Evolutionary conservation across 2,888 invertebrate genomes (phyloP), one percentile per base, ranked within the genome.

Genomic region (Apamea epomidion): DNA sequence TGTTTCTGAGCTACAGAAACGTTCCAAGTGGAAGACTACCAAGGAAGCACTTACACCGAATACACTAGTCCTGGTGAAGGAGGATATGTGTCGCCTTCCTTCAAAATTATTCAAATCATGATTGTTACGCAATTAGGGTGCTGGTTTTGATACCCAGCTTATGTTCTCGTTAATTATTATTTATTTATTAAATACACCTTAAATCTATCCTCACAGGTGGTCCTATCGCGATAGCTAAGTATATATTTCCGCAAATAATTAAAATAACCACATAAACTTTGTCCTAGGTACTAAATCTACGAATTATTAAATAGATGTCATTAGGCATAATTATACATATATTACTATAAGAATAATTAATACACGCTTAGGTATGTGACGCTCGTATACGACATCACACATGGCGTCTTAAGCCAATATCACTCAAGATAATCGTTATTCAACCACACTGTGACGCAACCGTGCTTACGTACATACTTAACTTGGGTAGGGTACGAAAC

Each of bases 311-410:
- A n/a, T n/a, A n/a, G 3, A 29, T 54, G 14, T 54, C 29, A 29
- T 51, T 29, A 45, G 45, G 12, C 45, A 62, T 75, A 16, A 68
- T 64, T 60, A 45, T 54, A 16, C n/a, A 32, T 60, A 16, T 60
- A 65, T 69, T 65, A 45, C 65, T 51, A 48, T 45, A 32, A 67
- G 83, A 82, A 86, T 86, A 86, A 68, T 71, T 45, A 76, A 78
- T 76, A 54, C 25, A 65, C 37, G 51, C 48, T 67, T 45, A 86
- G 54, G 37, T 78, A 69, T 82, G 32, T 62, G 51, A 1, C 32
- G n/a, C 58, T 25, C 54, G n/a, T 48, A 14, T 62, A 42, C n/a
- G 48, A 37, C 37, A 45, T 73, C n/a, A 48, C 69, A 54, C 10
- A 80, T 78, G 62, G 25, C 72, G 62, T 84, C 58, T 51, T 54